Evolutionary conservation across 2,888 invertebrate genomes (phyloP).

Genomic region (Drosophila hamatofila): DNA sequence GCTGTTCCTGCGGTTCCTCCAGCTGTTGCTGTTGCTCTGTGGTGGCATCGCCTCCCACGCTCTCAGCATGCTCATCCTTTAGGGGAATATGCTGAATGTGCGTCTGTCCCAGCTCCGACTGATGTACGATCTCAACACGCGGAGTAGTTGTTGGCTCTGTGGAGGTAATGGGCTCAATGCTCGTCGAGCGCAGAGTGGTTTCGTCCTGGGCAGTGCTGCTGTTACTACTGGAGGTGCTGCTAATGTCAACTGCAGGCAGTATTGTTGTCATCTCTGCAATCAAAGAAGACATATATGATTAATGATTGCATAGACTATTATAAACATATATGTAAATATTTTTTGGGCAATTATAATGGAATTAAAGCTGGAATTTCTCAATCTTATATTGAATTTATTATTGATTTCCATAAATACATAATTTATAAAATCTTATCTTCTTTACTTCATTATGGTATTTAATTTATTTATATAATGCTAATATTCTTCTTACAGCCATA

Average conservation of each 20-base stretch:
- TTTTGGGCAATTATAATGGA: not conserved
- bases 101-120: conserved; percentile 53
- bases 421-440: not conserved
- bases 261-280: conserved; percentile 41
- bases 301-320: not conserved
- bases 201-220: conserved; percentile 27
- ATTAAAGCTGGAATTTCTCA: not conserved
- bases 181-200: conserved; percentile 69
- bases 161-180: conserved; percentile 82
- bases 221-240: conserved; percentile 13
- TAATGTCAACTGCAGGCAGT: not conserved
- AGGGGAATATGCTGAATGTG: conserved; percentile 71
- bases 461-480: not conserved
- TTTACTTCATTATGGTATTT: not conserved
- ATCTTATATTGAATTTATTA: not conserved
- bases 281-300: not conserved
- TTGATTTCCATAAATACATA: conserved; percentile 8
- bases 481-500: not conserved
- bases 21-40: conserved; percentile 56
- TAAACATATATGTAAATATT: not conserved
- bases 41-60: conserved; percentile 53
- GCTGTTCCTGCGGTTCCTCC: conserved; percentile 47
- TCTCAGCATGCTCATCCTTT: conserved; percentile 67
- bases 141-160: conserved; percentile 83
- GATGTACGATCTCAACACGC: conserved; percentile 51